phyloP scores from a whole-genome alignment of 2,888 invertebrate genomes.

The Melitaea athalia region DNA sequence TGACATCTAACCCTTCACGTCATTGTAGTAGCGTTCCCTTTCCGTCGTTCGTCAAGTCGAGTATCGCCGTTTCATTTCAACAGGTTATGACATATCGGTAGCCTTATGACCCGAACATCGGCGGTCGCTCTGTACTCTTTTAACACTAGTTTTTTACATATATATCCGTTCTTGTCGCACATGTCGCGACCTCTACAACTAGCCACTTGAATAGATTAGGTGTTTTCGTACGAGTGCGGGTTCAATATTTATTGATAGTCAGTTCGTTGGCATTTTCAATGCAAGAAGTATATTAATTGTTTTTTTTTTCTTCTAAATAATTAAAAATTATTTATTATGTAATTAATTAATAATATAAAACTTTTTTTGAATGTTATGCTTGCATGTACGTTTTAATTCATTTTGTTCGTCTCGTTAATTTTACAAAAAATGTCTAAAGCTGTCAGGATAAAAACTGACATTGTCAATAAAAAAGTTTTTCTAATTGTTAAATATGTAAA shows the following conservation, averaged over 20 bases:
- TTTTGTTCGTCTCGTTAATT: no score
- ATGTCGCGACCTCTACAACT: constrained; percentile 76
- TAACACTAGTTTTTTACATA: constrained; percentile 52
- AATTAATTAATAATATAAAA: no score
- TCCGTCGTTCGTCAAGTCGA: constrained; percentile 49
- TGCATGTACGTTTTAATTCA: no score
- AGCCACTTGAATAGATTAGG: constrained; percentile 81
- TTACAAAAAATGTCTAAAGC: no score
- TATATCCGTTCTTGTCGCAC: constrained; percentile 63
- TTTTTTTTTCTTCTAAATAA: no score
- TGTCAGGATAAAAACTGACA: no score
- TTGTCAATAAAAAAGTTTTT: no score
- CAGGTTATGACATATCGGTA: constrained; percentile 81
- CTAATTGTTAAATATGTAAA: no score
- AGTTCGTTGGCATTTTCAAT: constrained; percentile 75
- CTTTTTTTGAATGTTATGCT: no score
- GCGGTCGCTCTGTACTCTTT: constrained; percentile 60
- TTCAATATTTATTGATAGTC: constrained; percentile 80
- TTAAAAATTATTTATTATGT: constrained; percentile 31
- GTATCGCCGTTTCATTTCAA: constrained; percentile 65
- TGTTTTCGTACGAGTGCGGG: constrained; percentile 75
- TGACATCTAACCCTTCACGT: constrained; percentile 80
- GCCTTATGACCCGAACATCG: constrained; percentile 77
- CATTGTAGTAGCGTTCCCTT: constrained; percentile 70
- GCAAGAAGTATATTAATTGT: constrained; percentile 45